These are phyloP conservation scores for Athalia cordata DNA, from an alignment of 2,888 invertebrate species.

Conservation along the genomic window DNA sequence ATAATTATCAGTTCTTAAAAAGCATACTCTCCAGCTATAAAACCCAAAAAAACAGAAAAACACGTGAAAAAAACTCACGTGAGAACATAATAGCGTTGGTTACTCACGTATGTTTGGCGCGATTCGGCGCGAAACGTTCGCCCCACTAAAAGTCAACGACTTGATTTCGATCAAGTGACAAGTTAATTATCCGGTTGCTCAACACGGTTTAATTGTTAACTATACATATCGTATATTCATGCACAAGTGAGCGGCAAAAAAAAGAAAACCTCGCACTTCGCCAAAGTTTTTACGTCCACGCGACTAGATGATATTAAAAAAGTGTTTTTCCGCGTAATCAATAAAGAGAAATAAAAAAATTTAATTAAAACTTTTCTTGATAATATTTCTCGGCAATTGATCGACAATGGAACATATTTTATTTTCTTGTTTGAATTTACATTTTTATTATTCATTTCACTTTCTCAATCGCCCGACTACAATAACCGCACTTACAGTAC, in stretches of 20 bases:
- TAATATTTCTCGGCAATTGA: constrained; percentile 9
- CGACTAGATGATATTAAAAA: background rate
- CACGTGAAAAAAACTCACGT: too few species aligned
- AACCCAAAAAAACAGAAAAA: background rate
- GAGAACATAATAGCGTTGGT: background rate
- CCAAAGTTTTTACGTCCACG: background rate
- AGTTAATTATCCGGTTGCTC: constrained; percentile 30
- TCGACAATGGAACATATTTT: background rate
- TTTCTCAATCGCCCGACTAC: background rate
- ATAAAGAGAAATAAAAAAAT: background rate
- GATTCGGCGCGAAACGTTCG: constrained; percentile 8
- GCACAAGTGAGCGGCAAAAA: background rate
- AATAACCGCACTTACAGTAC: background rate
- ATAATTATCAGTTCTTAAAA: background rate
- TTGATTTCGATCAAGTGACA: constrained; percentile 33
- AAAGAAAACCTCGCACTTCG: constrained; percentile 5
- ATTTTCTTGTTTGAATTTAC: background rate
- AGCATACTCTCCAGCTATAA: background rate
- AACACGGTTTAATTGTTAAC: constrained; percentile 21
- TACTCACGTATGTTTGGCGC: background rate
- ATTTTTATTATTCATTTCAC: background rate
- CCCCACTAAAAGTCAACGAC: constrained; percentile 28
- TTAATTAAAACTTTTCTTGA: background rate
- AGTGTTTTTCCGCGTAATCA: background rate
- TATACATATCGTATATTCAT: background rate